Evolutionary conservation across 2,797 vertebrate species (phyloP).

Genomic region (Chaunax sp.): DNA sequence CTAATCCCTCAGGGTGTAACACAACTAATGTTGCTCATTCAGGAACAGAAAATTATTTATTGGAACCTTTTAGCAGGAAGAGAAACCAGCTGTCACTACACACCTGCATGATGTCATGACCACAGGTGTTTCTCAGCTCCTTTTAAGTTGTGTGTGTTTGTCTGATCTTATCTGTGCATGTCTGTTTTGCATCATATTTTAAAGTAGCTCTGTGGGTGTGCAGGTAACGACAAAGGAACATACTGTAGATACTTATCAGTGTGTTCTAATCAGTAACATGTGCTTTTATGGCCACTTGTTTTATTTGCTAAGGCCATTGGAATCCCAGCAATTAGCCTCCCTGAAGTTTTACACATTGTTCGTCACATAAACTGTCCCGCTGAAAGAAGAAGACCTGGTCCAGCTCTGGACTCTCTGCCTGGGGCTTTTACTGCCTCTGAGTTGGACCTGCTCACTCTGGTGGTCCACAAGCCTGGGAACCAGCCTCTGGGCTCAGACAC

Average conservation of each 20-base stretch:
- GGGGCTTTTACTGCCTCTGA: constrained; percentile 64
- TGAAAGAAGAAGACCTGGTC: constrained; percentile 73
- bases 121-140: constrained; percentile 52
- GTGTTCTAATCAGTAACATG: constrained; percentile 86
- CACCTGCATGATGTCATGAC: constrained; percentile 60
- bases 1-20: no score
- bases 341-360: constrained; percentile 81
- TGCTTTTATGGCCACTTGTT: constrained; percentile 79
- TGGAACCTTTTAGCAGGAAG: background rate
- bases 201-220: constrained; percentile 43
- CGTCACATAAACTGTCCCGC: constrained; percentile 76
- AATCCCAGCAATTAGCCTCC: constrained; percentile 83
- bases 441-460: constrained; percentile 52
- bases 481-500: constrained; percentile 37
- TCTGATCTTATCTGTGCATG: constrained; percentile 48
- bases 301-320: constrained; percentile 83
- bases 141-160: constrained; percentile 16
- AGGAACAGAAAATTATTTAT: constrained; percentile 60
- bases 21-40: constrained; percentile 12
- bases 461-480: constrained; percentile 71
- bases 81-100: constrained; percentile 22
- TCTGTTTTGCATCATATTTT: constrained; percentile 49
- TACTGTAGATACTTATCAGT: constrained; percentile 81
- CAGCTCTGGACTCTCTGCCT: constrained; percentile 49
- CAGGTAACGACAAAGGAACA: constrained; percentile 40